These are phyloP conservation scores for Neosalanx taihuensis DNA, from an alignment of 2,797 vertebrate genomes.

Conservation along the genomic window DNA sequence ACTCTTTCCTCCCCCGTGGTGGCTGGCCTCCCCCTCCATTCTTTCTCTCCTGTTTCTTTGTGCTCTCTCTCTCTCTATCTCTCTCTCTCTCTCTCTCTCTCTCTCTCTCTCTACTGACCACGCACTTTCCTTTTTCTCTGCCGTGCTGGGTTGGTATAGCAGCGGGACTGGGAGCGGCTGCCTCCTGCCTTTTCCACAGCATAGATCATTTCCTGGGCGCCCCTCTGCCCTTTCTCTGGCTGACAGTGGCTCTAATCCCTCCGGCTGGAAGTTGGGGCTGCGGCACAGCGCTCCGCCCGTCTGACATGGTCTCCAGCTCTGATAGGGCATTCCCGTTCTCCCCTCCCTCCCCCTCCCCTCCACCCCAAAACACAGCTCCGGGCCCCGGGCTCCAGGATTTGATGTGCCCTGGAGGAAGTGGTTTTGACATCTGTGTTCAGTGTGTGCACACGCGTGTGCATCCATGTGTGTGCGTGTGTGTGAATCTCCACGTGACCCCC, in stretches of 20 bases:
- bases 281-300: constrained; percentile 1
- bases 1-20: constrained; percentile 23
- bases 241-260: constrained; percentile 68
- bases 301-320: not conserved
- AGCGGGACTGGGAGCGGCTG: constrained; percentile 55
- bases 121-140: constrained; percentile 55
- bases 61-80: constrained; percentile 33
- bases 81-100: no score
- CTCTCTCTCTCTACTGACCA: constrained; percentile 62
- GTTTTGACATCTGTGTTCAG: constrained; percentile 1
- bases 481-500: not conserved
- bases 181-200: constrained; percentile 62
- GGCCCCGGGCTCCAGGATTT: not conserved
- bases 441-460: constrained; percentile 3
- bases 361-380: not conserved
- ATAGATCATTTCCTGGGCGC: constrained; percentile 68
- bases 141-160: constrained; percentile 48
- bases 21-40: constrained; percentile 20
- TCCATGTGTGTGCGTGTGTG: constrained; percentile 5
- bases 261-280: constrained; percentile 30
- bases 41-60: constrained; percentile 43
- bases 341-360: not conserved
- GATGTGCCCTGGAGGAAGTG: not conserved
- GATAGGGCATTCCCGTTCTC: not conserved
- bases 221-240: constrained; percentile 64